Base-by-base conservation (phyloP, 1,140 invertebrate species). In the Trichonephila clavipes region DNA sequence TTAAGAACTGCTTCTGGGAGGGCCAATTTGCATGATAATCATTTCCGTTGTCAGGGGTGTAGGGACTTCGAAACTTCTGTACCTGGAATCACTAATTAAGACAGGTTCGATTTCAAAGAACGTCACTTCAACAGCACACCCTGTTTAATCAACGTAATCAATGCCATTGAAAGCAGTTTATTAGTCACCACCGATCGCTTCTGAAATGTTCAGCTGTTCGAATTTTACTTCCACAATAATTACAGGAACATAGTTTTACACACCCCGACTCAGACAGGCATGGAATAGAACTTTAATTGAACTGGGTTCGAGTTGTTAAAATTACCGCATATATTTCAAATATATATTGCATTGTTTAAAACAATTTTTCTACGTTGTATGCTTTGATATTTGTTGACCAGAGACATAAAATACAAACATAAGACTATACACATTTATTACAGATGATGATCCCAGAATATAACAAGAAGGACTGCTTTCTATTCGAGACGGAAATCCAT, bases 41-140 rank as follows among this genome's bases (percentile, higher is more conserved):
- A 24, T 24, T 24, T 8, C 21, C n/a, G 66, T n/a, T 24, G n/a
- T 28, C 7, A n/a, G 21, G n/a, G 10, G 21, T 24, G 66, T 8
- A 24, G 66, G n/a, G 14, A 2, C n/a, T n/a, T 21, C 14, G 66
- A 69, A 69, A 69, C 14, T 69, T 69, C n/a, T 16, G 21, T 24
- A 69, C 66, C 24, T n/a, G 10, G n/a, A 24, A 69, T 69, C 10
- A 64, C 72, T 77, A 77, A 77, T 77, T 77, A 77, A 77, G 72
- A 77, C 14, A 19, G 16, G 72, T 16, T 77, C 3, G 14, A 18
- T 12, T 28, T 0, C 14, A 28, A 77, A 77, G 28, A 77, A 77
- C 16, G 62, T 64, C 62, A 64, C 18, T 21, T 64, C 62, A 19
- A 64, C 6, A 40, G 6, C 12, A 19, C 28, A 34, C 28, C 24